Evolutionary conservation across 1,140 invertebrate genomes (phyloP).

Genomic region (Plectus sambesii): DNA sequence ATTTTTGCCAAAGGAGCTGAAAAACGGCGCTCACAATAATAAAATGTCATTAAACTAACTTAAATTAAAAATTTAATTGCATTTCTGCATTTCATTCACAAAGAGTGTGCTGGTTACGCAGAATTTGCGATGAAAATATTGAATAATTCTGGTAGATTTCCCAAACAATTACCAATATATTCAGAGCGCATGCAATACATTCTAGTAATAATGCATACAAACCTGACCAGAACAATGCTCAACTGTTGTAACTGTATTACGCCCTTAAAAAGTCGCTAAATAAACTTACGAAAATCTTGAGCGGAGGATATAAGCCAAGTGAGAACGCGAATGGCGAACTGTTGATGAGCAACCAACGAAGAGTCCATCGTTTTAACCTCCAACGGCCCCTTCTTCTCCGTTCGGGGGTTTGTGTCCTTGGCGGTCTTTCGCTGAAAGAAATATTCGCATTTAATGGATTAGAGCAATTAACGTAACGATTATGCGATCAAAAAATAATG

Average conservation of each 20-base stretch:
- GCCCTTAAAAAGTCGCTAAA: not conserved
- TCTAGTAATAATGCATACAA: too few relatives aligned
- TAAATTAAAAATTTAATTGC: too few relatives aligned
- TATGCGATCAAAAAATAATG: too few relatives aligned
- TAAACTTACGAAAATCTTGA: conserved; percentile 27
- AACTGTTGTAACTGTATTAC: not conserved
- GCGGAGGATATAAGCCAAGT: conserved; percentile 31
- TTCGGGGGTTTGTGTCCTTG: conserved; percentile 32
- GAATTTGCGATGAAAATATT: too few relatives aligned
- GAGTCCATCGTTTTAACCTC: conserved; percentile 32
- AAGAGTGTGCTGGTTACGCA: too few relatives aligned
- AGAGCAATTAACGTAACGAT: too few relatives aligned
- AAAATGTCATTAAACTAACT: not conserved
- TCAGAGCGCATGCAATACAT: too few relatives aligned
- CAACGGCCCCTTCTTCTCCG: conserved; percentile 35
- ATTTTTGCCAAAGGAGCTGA: conserved; percentile 36
- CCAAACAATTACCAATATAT: too few relatives aligned
- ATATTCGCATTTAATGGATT: too few relatives aligned
- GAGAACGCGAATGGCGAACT: conserved; percentile 27
- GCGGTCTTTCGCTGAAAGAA: conserved; percentile 27
- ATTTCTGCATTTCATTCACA: too few relatives aligned
- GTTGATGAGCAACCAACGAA: conserved; percentile 27
- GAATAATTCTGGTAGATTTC: too few relatives aligned
- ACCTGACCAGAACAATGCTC: too few relatives aligned
- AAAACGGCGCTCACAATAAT: conserved; percentile 12